Evolutionary conservation across 1,140 invertebrate species (phyloP), one percentile per base, ranked within the genome.

Genomic region (Pseudachorutes palmiensis): DNA sequence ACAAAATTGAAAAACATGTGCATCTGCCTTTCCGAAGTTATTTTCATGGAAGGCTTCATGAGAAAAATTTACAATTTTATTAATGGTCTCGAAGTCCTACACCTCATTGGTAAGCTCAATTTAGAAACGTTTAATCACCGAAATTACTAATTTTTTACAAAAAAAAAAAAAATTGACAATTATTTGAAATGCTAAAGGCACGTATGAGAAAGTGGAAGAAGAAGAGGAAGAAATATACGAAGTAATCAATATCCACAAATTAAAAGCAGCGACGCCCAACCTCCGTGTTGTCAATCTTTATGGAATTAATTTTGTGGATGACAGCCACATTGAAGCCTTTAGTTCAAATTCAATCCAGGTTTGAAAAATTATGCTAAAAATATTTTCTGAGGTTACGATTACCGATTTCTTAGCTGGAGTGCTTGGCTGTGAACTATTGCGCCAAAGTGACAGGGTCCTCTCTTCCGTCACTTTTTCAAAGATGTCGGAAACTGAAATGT

Each of bases 41-140:
- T 99, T 76, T 99, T 99, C 79, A 95, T 99, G 89, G 97, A 99
- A 80, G 97, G 97, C n/a, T 99, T 99, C 77, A 98, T 99, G 94
- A 82, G 97, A 67, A 97, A 99, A 80, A 98, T 99, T 70, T 99
- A 99, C 78, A 98, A 98, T 77, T 99, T 98, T 76, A 97, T 99
- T 75, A 98, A 98, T 70, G 97, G 96, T 9, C 78, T 99, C n/a
- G 94, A 99, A 83, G 92, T 98, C 67, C 82, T 99, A 32, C 97
- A 99, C 81, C 82, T 99, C 28, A 94, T 99, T 76, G 97, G 93
- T 93, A 80, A 76, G 36, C 16, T 24, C 59, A 66, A 51, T 51
- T 41, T n/a, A n/a, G n/a, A n/a, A n/a, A n/a, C n/a, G n/a, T n/a
- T n/a, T n/a, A n/a, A n/a, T n/a, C n/a, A n/a, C n/a, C n/a, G n/a